Conservation (phyloP, 2,888 invertebrate species). For the Brenthis hecate region DNA sequence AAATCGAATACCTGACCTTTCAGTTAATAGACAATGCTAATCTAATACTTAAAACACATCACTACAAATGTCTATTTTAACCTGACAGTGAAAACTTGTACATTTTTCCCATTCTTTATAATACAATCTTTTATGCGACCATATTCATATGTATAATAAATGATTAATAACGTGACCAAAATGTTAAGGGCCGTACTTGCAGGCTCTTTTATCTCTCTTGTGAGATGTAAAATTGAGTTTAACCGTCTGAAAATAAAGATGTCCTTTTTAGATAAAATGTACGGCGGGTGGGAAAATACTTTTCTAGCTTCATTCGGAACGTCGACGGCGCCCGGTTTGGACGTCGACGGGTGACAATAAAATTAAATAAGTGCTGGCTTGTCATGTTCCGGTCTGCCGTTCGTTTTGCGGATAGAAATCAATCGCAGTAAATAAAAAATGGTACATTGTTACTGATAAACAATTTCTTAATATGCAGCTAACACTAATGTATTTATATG, state of each 20-base stretch:
- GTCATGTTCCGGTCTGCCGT: conserved; percentile 63
- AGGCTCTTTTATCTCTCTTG: conserved; percentile 7
- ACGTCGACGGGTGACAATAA: conserved; percentile 77
- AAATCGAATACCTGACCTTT: too few relatives aligned
- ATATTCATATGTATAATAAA: background rate
- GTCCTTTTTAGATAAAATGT: conserved; percentile 71
- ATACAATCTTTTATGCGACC: too few relatives aligned
- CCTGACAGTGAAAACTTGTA: too few relatives aligned
- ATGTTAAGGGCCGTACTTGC: background rate
- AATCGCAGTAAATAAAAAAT: conserved; percentile 80
- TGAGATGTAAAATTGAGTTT: conserved; percentile 62
- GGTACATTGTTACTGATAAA: conserved; percentile 51
- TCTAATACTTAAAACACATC: too few relatives aligned
- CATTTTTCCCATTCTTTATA: too few relatives aligned
- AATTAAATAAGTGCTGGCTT: conserved; percentile 81
- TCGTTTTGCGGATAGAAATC: conserved; percentile 68
- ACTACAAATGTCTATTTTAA: too few relatives aligned
- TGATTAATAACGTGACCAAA: background rate
- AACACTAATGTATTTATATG: too few relatives aligned
- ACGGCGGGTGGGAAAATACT: conserved; percentile 58
- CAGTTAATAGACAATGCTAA: too few relatives aligned
- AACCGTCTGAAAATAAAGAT: conserved; percentile 76
- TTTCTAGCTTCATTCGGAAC: conserved; percentile 64
- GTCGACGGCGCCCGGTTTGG: conserved; percentile 59
- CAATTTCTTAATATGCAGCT: background rate